phyloP scores from a whole-genome alignment of 2,797 vertebrate species.

The Propithecus deckenii region DNA sequence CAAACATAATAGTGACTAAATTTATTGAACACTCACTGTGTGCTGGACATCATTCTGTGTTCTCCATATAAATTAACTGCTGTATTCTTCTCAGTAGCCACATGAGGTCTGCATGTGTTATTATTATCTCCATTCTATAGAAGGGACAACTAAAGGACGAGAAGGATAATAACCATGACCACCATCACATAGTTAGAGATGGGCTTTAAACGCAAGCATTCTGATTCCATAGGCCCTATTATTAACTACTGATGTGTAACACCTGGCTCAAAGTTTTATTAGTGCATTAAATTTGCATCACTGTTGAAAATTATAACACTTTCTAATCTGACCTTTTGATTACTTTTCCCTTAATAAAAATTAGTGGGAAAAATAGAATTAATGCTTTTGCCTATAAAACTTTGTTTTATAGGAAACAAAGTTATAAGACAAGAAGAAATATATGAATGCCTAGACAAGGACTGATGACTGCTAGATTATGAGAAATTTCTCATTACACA shows the following conservation, averaged over 20 bases:
- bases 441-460: background rate
- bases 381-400: background rate
- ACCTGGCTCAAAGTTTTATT: background rate
- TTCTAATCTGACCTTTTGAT: background rate
- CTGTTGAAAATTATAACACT: background rate
- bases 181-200: background rate
- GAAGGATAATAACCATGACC: background rate
- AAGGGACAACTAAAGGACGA: background rate
- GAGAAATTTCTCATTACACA: background rate
- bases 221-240: background rate
- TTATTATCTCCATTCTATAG: background rate
- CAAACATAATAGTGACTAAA: background rate
- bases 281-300: background rate
- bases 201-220: background rate
- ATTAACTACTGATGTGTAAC: background rate
- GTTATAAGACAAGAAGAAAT: background rate
- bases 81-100: background rate
- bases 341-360: background rate
- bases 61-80: background rate
- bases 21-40: background rate
- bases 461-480: background rate
- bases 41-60: background rate
- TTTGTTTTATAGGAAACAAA: background rate
- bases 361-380: background rate
- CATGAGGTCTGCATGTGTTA: background rate